Percentiles rank a stretch among this genome's conserved stretches.
phyloP scores from a whole-genome alignment of 2,797 vertebrate genomes.

The Eulemur coronatus region DNA sequence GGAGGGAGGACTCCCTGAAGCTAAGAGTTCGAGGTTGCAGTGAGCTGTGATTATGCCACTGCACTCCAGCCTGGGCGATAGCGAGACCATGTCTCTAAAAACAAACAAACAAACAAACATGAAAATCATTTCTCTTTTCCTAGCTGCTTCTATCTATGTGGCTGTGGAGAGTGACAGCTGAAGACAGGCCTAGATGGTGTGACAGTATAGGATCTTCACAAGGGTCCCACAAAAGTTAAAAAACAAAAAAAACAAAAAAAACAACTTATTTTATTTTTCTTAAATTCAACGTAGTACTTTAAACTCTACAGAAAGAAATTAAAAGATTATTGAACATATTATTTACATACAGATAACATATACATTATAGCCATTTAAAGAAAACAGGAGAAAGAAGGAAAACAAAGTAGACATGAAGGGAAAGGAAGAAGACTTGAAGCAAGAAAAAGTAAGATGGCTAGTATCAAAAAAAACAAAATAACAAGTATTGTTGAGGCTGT shows the following conservation, averaged over 20 bases:
- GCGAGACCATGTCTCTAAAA: not conserved
- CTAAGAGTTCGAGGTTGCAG: not conserved
- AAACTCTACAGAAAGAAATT: constrained; percentile 22
- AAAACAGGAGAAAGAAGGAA: not conserved
- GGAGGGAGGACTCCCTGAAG: not conserved
- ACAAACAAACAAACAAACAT: not conserved
- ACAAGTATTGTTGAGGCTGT: not conserved
- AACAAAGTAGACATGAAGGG: not conserved
- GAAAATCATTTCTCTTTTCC: constrained; percentile 5
- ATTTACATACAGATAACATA: not conserved
- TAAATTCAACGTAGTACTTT: constrained; percentile 6
- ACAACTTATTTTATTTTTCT: not conserved
- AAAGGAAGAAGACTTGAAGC: not conserved
- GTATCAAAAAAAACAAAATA: constrained; percentile 6
- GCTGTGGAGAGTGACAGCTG: not conserved
- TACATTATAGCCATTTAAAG: not conserved
- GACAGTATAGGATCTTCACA: not conserved
- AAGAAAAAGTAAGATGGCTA: not conserved
- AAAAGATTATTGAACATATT: not conserved
- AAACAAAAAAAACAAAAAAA: not conserved
- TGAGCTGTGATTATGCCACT: no score
- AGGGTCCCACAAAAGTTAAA: not conserved
- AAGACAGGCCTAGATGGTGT: not conserved
- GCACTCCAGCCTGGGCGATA: not conserved
- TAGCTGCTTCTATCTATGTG: not conserved